Percentiles rank a stretch among this genome's conserved stretches.
Conservation (phyloP, 2,888 invertebrate species). For the Tiliacea aurago region DNA sequence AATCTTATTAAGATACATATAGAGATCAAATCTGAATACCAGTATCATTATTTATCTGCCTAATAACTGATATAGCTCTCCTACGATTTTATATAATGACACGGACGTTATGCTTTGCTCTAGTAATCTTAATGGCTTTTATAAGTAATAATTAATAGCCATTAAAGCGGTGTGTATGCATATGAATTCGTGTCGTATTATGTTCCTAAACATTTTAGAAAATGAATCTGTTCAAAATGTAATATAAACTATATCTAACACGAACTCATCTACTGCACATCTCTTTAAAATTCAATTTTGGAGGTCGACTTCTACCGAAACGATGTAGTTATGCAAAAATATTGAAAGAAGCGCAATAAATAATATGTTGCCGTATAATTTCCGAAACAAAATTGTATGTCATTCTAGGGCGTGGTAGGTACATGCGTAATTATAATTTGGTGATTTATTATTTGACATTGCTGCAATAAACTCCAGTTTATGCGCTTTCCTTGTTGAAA, state of each 20-base stretch:
- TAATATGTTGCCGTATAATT: slow-evolving; percentile 85
- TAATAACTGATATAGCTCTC: slow-evolving; percentile 52
- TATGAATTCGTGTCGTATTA: slow-evolving; percentile 32
- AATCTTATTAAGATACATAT: slow-evolving; percentile 16
- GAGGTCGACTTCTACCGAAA: slow-evolving; percentile 83
- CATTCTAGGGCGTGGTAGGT: slow-evolving; percentile 84
- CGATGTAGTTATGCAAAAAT: slow-evolving; percentile 71
- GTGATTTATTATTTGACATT: slow-evolving; percentile 85
- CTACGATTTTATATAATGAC: slow-evolving; percentile 54
- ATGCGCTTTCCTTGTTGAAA: slow-evolving; percentile 81
- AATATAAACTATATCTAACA: slow-evolving; percentile 43
- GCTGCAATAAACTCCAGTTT: slow-evolving; percentile 76
- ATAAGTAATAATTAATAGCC: slow-evolving; percentile 43
- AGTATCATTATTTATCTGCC: slow-evolving; percentile 28
- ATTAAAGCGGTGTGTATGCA: slow-evolving; percentile 27
- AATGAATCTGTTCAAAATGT: slow-evolving; percentile 4
- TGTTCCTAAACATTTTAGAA: slow-evolving; percentile 27
- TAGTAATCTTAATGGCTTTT: slow-evolving; percentile 57
- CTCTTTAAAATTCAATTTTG: slow-evolving; percentile 73
- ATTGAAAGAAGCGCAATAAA: slow-evolving; percentile 86
- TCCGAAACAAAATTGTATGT: slow-evolving; percentile 85
- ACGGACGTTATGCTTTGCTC: slow-evolving; percentile 54
- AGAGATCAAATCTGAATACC: slow-evolving; percentile 42
- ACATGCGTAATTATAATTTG: slow-evolving; percentile 84
- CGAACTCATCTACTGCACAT: slow-evolving; percentile 60